Percentiles rank a stretch among this genome's conserved stretches.
Evolutionary conservation across 2,888 invertebrate genomes (phyloP).

Genomic region (Hirudinaria manillensis): DNA sequence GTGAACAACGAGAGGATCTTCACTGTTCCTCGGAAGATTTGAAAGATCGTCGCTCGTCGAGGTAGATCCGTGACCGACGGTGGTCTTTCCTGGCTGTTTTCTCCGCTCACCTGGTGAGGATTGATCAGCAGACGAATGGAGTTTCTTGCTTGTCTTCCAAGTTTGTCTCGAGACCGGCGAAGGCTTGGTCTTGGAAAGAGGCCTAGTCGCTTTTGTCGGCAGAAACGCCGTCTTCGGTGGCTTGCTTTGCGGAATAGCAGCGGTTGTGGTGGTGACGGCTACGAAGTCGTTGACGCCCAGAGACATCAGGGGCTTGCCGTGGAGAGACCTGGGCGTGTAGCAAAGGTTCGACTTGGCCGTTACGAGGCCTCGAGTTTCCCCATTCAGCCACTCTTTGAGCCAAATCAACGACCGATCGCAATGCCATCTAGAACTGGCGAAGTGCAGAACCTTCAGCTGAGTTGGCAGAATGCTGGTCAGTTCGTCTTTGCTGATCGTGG

Average conservation of each 20-base stretch:
- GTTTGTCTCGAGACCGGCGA: not conserved
- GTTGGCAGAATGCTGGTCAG: constrained; percentile 25
- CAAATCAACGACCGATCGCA: constrained; percentile 39
- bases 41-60: not conserved
- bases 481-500: constrained; percentile 24
- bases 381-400: constrained; percentile 38
- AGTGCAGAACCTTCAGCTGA: constrained; percentile 32
- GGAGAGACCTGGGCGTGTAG: constrained; percentile 37
- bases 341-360: constrained; percentile 32
- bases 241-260: not conserved
- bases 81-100: not conserved
- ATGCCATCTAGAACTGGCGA: constrained; percentile 38
- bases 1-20: constrained; percentile 8
- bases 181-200: not conserved
- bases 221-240: not conserved
- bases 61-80: not conserved
- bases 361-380: constrained; percentile 31
- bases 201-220: not conserved
- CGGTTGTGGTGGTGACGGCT: not conserved
- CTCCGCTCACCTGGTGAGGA: not conserved
- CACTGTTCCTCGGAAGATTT: not conserved
- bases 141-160: not conserved
- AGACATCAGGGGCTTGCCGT: constrained; percentile 33
- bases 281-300: constrained; percentile 32
- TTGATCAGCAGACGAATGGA: not conserved